Conservation (phyloP, 2,888 invertebrate species). For the Aricia artaxerxes region DNA sequence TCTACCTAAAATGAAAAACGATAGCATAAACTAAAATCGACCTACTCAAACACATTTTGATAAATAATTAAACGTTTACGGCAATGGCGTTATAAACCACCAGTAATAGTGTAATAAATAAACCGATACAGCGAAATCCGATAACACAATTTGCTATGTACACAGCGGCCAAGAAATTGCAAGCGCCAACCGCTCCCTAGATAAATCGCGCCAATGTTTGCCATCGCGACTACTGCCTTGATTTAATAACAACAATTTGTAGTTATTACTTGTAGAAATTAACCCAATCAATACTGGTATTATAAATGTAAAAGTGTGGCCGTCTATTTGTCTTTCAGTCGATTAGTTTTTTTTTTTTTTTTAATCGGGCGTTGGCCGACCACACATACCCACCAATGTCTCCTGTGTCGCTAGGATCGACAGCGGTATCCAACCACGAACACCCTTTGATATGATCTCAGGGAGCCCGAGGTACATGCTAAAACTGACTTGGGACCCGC, state of each 20-base stretch:
- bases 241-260: neutral
- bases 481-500: too few relatives aligned
- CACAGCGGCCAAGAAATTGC: constrained; percentile 26
- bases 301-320: too few relatives aligned
- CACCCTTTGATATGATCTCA: too few relatives aligned
- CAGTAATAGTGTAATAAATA: constrained; percentile 11
- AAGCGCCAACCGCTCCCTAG: constrained; percentile 1
- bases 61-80: constrained; percentile 5
- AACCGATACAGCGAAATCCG: constrained; percentile 13
- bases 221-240: neutral
- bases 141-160: constrained; percentile 16
- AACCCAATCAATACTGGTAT: too few relatives aligned
- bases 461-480: too few relatives aligned
- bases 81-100: neutral
- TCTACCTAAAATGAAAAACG: neutral
- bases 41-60: neutral
- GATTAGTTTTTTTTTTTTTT: too few relatives aligned
- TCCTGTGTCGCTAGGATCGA: too few relatives aligned
- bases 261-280: neutral
- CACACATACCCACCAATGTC: too few relatives aligned
- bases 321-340: too few relatives aligned
- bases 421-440: too few relatives aligned
- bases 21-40: neutral
- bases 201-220: constrained; percentile 1
- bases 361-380: too few relatives aligned